A percentile compares a stretch with the other conserved stretches of the same genome.
phyloP scores from a whole-genome alignment of 2,113 vertebrate species.

The Athene cunicularia region DNA sequence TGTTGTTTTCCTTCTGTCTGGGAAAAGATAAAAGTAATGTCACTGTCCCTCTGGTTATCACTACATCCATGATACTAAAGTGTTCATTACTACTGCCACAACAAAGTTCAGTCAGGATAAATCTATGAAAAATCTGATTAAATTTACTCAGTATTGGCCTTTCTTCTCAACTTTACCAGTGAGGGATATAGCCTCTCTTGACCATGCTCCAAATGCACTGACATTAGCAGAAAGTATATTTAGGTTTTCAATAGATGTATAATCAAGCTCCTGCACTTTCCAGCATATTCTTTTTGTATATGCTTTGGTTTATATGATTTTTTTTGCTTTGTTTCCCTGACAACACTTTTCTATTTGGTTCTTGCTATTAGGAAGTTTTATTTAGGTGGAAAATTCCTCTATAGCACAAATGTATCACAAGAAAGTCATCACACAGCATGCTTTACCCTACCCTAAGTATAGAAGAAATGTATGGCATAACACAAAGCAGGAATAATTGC shows the following conservation, averaged over 20 bases:
- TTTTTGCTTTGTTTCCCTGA: not conserved
- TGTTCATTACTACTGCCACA: not conserved
- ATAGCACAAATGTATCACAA: not conserved
- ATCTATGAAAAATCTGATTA: not conserved
- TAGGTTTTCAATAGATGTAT: not conserved
- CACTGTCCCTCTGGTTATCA: not conserved
- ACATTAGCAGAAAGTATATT: not conserved
- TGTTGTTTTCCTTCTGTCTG: not conserved
- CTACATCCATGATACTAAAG: not conserved
- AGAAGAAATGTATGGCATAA: not conserved
- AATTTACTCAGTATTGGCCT: not conserved
- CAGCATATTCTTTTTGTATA: not conserved
- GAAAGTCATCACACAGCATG: not conserved
- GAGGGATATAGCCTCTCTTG: not conserved
- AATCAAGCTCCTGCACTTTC: not conserved
- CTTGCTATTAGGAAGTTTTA: constrained; percentile 32
- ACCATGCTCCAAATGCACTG: not conserved
- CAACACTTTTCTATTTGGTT: not conserved
- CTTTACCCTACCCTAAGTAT: not conserved
- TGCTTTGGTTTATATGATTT: not conserved
- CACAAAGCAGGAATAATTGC: not conserved
- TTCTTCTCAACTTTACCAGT: not conserved
- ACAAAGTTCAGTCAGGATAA: not conserved
- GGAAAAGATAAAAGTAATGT: not conserved
- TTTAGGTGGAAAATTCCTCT: constrained; percentile 26